Evolutionary conservation across 2,113 vertebrate species (phyloP), one percentile per base, ranked within the genome.

Genomic region (Chaetura pelagica): DNA sequence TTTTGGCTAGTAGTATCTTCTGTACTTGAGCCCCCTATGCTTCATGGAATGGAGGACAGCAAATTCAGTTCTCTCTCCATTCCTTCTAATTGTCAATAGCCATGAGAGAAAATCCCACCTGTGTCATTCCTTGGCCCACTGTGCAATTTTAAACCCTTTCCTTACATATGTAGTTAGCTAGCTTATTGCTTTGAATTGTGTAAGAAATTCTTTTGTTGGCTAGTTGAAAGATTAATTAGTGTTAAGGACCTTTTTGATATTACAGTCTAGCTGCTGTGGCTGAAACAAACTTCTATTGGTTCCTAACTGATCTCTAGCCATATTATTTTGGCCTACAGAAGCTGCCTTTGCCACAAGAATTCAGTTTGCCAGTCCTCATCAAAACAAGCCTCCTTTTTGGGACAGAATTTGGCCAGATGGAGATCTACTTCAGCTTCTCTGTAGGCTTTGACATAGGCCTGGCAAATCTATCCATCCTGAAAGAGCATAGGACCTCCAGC

Each of bases 101-200:
- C 55, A 34, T 44, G 29, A 93, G 76, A 90, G 11, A 78, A 76
- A 91, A 85, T 44, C 59, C 54, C 62, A 13, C 58, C 69, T 68
- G 42, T 64, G 49, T 79, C 40, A 40, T 68, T 90, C 59, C 55
- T 80, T 59, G 61, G 30, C 35, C 40, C 0, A 1, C 34, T 80
- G 79, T 74, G 87, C 62, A 92, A 81, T 68, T 89, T 73, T 16
- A 86, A 83, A 90, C 64, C 46, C 59, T 83, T 92, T 83, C 72
- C 79, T 91, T 84, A 58, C 49, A 75, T 24, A 27, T 13, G 18
- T 26, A 26, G 38, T 61, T 57, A 67, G 63, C 34, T 49, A 29
- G 20, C 21, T 20, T 38, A 68, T 49, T 80, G 40, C 49, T 92
- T 82, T 40, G 54, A 68, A 64, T 58, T 86, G 34, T 63, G 46